Conservation (phyloP, 2,797 vertebrate species). For the Lepus oiostolus region DNA sequence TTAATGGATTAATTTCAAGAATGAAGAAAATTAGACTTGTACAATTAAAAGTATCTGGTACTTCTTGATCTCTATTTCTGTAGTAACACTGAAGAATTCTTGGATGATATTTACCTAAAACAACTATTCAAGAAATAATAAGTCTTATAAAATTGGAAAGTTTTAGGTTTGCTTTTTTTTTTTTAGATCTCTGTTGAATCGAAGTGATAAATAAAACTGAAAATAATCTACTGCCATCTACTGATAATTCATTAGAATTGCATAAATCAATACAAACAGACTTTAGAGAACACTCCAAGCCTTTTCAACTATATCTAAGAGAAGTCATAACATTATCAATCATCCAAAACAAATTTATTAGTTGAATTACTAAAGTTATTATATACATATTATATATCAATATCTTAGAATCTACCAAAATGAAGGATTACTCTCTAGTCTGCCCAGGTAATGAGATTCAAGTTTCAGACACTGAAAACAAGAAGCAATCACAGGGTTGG, state of each 20-base stretch:
- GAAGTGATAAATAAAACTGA: constrained; percentile 47
- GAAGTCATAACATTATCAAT: constrained; percentile 29
- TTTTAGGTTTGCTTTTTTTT: neutral
- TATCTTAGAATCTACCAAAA: constrained; percentile 5
- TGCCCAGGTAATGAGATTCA: constrained; percentile 2
- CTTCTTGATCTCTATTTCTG: constrained; percentile 44
- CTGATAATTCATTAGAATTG: constrained; percentile 54
- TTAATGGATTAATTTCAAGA: constrained; percentile 25
- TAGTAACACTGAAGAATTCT: constrained; percentile 33
- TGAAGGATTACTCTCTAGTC: constrained; percentile 4
- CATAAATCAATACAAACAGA: constrained; percentile 43
- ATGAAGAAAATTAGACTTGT: constrained; percentile 40
- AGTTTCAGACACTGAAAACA: constrained; percentile 42
- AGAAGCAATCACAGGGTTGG: neutral
- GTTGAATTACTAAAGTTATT: neutral
- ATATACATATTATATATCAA: neutral
- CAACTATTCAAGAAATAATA: constrained; percentile 45
- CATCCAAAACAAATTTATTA: constrained; percentile 35
- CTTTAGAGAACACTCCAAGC: neutral
- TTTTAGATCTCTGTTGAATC: neutral
- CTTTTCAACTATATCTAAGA: constrained; percentile 37
- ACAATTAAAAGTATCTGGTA: constrained; percentile 30
- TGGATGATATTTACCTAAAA: constrained; percentile 46
- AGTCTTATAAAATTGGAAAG: constrained; percentile 2
- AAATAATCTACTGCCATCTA: constrained; percentile 73